These are phyloP conservation scores for Chloroclystis v-ata DNA, from an alignment of 2,888 invertebrate species.

Conservation along the genomic window DNA sequence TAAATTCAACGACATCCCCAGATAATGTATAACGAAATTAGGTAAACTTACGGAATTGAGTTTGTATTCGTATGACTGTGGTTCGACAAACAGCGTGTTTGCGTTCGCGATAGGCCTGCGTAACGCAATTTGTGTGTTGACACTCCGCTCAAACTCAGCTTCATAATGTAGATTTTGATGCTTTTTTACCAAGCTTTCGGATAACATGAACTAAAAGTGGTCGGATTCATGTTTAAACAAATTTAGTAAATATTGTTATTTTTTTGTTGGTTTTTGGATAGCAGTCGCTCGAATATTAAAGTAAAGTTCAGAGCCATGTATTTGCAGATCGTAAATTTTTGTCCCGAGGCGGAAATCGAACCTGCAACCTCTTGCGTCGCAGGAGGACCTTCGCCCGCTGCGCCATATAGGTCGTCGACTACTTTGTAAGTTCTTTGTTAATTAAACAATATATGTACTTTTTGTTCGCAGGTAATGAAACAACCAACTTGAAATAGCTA, in stretches of 20 bases:
- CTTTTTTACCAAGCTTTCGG: background rate
- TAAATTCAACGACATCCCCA: background rate
- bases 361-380: no score
- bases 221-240: no score
- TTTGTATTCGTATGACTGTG: slow-evolving; percentile 2
- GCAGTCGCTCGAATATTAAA: no score
- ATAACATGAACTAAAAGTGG: no score
- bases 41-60: slow-evolving; percentile 1
- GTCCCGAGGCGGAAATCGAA: no score
- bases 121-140: background rate
- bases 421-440: background rate
- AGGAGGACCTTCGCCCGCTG: no score
- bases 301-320: no score
- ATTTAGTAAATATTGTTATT: no score
- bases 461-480: slow-evolving; percentile 9
- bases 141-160: background rate
- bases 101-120: background rate
- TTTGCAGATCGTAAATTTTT: no score
- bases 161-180: background rate
- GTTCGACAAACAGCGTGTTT: slow-evolving; percentile 10
- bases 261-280: no score
- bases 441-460: background rate
- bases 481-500: background rate
- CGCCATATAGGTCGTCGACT: no score
- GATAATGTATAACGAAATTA: slow-evolving; percentile 3